Percentiles rank a stretch among this genome's conserved stretches.
These are phyloP conservation scores for Periophthalmus modestus DNA, from an alignment of 2,113 vertebrate genomes.

Conservation along the genomic window DNA sequence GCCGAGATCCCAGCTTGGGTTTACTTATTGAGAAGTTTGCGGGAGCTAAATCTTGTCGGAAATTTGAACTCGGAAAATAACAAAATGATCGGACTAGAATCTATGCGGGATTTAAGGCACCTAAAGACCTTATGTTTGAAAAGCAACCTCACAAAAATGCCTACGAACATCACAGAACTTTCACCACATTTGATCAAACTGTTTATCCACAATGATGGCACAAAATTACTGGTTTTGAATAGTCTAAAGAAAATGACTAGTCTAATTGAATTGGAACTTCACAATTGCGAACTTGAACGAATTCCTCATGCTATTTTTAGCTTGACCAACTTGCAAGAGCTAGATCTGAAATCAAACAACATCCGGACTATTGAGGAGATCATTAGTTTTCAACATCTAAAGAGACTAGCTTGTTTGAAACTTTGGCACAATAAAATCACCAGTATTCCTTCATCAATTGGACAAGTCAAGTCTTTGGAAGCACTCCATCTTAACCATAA, in stretches of 20 bases:
- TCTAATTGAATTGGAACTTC: constrained; percentile 89
- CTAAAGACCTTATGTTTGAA: constrained; percentile 91
- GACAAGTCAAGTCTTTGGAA: constrained; percentile 90
- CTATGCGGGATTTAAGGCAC: constrained; percentile 90
- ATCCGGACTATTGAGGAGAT: constrained; percentile 96
- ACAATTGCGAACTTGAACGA: constrained; percentile 93
- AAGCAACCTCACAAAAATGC: constrained; percentile 96
- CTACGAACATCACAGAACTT: constrained; percentile 93
- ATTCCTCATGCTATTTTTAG: constrained; percentile 97
- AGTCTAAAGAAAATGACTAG: constrained; percentile 98
- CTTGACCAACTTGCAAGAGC: constrained; percentile 92
- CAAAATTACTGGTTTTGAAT: constrained; percentile 91
- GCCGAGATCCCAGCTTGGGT: constrained; percentile 96
- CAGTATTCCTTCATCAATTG: constrained; percentile 89
- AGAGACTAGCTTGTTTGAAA: constrained; percentile 93
- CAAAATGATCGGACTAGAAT: constrained; percentile 96
- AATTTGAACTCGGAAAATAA: constrained; percentile 97
- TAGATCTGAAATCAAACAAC: constrained; percentile 94
- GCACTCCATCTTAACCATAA: constrained; percentile 93
- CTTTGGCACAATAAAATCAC: constrained; percentile 98
- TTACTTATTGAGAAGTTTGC: constrained; percentile 91
- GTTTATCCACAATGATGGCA: constrained; percentile 95
- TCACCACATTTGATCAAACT: constrained; percentile 91
- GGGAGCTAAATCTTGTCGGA: constrained; percentile 89
- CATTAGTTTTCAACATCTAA: constrained; percentile 96